A percentile compares a stretch with the other conserved stretches of the same genome.
Conservation (phyloP, 2,888 invertebrate species). For the Eledone cirrhosa region DNA sequence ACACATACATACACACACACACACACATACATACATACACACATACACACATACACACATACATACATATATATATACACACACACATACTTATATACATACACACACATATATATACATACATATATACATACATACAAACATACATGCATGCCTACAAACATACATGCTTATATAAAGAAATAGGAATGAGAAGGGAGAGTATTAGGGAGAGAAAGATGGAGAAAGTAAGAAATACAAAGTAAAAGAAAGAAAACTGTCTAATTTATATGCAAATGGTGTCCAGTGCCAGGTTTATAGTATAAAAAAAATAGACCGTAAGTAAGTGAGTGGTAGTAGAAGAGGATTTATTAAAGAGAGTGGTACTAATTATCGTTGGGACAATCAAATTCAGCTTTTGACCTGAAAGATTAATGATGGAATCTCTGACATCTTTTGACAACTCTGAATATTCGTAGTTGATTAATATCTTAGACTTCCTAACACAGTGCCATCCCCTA, state of each 20-base stretch:
- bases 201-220: not conserved
- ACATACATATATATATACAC: not conserved
- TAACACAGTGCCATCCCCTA: not conserved
- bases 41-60: not conserved
- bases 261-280: not conserved
- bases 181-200: not conserved
- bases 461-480: not conserved
- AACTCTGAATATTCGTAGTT: not conserved
- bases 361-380: constrained; percentile 16
- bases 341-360: too few relatives aligned
- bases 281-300: not conserved
- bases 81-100: not conserved
- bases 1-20: not conserved
- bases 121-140: not conserved
- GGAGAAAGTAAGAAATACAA: not conserved
- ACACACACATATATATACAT: not conserved
- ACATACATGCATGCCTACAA: not conserved
- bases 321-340: too few relatives aligned
- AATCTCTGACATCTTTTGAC: constrained; percentile 21
- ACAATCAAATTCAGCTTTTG: constrained; percentile 24
- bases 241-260: not conserved
- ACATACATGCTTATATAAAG: not conserved
- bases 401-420: constrained; percentile 21
- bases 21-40: not conserved
- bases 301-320: too few relatives aligned